Conservation (phyloP, 2,113 vertebrate species). For the Ophiodon elongatus region DNA sequence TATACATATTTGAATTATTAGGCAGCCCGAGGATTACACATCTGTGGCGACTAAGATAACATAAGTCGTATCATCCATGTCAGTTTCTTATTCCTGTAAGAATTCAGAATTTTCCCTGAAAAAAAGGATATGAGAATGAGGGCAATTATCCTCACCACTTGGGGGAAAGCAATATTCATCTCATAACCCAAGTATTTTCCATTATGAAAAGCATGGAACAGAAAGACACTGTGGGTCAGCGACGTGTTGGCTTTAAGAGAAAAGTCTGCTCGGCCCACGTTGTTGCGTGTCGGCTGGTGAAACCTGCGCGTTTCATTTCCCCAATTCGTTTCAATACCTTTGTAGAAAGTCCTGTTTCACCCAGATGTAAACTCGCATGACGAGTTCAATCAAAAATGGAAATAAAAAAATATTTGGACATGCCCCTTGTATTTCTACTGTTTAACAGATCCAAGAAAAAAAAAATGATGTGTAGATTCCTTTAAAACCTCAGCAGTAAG, state of each 20-base stretch:
- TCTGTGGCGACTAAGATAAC: neutral
- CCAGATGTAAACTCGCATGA: neutral
- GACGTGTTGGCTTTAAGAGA: neutral
- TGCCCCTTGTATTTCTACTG: neutral
- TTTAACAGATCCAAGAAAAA: neutral
- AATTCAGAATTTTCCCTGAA: neutral
- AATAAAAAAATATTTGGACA: neutral
- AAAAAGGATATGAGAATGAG: slow-evolving; percentile 28
- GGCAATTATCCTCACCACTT: slow-evolving; percentile 5
- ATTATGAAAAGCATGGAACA: neutral
- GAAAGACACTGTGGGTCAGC: neutral
- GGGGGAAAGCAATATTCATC: neutral
- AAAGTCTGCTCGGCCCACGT: neutral
- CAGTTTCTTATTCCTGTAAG: slow-evolving; percentile 3
- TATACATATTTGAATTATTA: neutral
- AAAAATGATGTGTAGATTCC: neutral
- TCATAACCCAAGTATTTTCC: neutral
- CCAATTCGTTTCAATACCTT: neutral
- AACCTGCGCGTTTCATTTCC: neutral
- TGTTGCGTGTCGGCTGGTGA: neutral
- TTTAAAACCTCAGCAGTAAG: neutral
- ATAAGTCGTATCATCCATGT: neutral
- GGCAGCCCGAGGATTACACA: neutral
- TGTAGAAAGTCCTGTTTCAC: neutral
- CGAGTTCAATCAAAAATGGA: neutral